Base-by-base conservation (phyloP, 2,113 vertebrate genomes). In the Chaetodon trifascialis region DNA sequence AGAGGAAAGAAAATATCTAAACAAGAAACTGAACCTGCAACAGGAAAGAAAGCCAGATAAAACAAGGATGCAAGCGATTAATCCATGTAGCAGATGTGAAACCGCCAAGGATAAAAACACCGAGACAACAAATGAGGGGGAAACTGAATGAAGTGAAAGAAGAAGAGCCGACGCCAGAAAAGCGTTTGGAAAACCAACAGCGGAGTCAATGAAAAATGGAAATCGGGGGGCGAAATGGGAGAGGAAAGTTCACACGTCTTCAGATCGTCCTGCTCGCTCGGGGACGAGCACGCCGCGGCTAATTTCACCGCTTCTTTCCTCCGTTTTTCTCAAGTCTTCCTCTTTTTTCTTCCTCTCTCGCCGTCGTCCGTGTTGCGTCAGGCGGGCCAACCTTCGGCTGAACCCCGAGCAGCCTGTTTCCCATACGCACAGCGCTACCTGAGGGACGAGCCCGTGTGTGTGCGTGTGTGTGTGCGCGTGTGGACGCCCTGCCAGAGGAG, bases 341-440 rank as follows among this genome's bases (percentile, higher is more conserved):
- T 65, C 11, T 46, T 38, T 38, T 5, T 51, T 42, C 11, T 54
- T 62, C 49, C 42, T 46, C 44, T 62, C 16, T 42, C 52, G 7
- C 42, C 76, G 21, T 30, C n/a, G 40, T 76, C 56, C 52, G 9
- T 64, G 85, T 88, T 85, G 76, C 79, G 80, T 85, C 73, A 83
- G 79, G 21, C 56, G 0, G 23, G 9, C 34, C 81, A 85, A 87
- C 88, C 89, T 89, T 15, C 47, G 7, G 0, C 66, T 90, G 90
- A 91, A 86, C 81, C 79, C 88, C 47, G 5, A 52, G 72, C 12
- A 1, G 72, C 36, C 54, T 78, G 79, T 86, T 89, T 86, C 83
- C 80, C 84, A 88, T 46, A 80, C 73, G 79, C 65, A 73, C 73
- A 70, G 16, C 46, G 16, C 70, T 86, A 88, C 82, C 82, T 87